Evolutionary conservation across 2,888 invertebrate species (phyloP).

Genomic region (Deilephila elpenor): DNA sequence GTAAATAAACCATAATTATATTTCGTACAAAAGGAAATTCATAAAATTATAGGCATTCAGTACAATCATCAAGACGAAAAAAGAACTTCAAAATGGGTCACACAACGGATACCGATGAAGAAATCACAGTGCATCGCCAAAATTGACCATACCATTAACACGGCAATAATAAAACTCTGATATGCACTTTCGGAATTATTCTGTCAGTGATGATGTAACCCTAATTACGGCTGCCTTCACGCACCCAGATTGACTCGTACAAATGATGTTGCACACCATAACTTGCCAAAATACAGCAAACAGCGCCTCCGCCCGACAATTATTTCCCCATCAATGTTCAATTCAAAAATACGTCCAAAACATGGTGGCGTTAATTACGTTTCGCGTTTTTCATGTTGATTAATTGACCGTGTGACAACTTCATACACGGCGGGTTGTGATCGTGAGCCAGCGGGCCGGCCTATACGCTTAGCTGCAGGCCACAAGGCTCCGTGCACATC

Average conservation of each 20-base stretch:
- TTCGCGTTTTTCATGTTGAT: conserved; percentile 34
- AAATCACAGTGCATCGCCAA: neutral
- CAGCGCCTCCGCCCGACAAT: conserved; percentile 55
- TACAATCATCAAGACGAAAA: neutral
- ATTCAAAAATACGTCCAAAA: conserved; percentile 46
- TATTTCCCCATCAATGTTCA: conserved; percentile 69
- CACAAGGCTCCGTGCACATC: conserved; percentile 10
- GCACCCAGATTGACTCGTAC: conserved; percentile 53
- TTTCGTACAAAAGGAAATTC: no score
- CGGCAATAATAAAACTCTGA: neutral
- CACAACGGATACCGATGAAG: neutral
- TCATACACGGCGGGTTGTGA: conserved; percentile 4
- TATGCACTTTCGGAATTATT: conserved; percentile 14
- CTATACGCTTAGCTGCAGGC: neutral
- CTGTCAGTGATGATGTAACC: conserved; percentile 7
- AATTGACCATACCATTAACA: neutral
- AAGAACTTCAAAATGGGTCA: neutral
- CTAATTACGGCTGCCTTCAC: conserved; percentile 15
- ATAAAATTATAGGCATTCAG: no score
- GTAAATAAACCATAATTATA: no score
- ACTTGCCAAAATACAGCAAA: conserved; percentile 38
- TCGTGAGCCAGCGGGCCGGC: neutral
- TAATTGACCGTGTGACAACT: conserved; percentile 27
- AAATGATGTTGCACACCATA: conserved; percentile 57
- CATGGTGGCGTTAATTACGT: conserved; percentile 49